phyloP scores from a whole-genome alignment of 2,888 invertebrate species.

The Drosophila mimica region DNA sequence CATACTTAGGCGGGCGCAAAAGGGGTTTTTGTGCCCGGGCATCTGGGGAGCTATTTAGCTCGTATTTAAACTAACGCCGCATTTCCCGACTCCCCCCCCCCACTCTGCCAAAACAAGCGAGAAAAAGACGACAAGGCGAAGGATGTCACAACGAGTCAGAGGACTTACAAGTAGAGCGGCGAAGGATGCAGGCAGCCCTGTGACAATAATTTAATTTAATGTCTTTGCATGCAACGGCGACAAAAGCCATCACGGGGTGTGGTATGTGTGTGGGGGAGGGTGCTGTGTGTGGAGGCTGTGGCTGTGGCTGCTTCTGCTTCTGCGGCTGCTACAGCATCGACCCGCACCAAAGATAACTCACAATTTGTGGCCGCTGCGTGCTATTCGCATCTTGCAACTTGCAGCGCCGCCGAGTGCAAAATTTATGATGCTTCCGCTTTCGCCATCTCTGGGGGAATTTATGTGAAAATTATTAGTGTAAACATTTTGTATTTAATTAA shows the following conservation, averaged over 20 bases:
- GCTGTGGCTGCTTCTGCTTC: not conserved
- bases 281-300: too few relatives aligned
- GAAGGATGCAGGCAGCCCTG: slow-evolving; percentile 45
- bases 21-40: slow-evolving; percentile 41
- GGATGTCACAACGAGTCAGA: slow-evolving; percentile 56
- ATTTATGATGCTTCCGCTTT: slow-evolving; percentile 73
- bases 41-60: slow-evolving; percentile 64
- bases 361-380: slow-evolving; percentile 76
- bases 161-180: slow-evolving; percentile 21
- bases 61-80: slow-evolving; percentile 38
- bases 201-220: slow-evolving; percentile 81
- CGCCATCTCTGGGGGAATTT: slow-evolving; percentile 48
- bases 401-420: slow-evolving; percentile 54
- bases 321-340: slow-evolving; percentile 31
- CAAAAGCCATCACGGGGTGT: slow-evolving; percentile 35
- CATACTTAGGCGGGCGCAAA: slow-evolving; percentile 51
- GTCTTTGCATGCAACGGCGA: slow-evolving; percentile 76
- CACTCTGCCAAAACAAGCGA: not conserved
- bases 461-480: slow-evolving; percentile 81
- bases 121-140: slow-evolving; percentile 50
- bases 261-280: not conserved
- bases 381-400: slow-evolving; percentile 44
- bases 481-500: slow-evolving; percentile 83
- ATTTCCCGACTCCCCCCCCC: slow-evolving; percentile 12
- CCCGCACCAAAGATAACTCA: slow-evolving; percentile 69